These are phyloP conservation scores for Diplolepis rosae DNA, from an alignment of 2,888 invertebrate genomes.

Conservation along the genomic window DNA sequence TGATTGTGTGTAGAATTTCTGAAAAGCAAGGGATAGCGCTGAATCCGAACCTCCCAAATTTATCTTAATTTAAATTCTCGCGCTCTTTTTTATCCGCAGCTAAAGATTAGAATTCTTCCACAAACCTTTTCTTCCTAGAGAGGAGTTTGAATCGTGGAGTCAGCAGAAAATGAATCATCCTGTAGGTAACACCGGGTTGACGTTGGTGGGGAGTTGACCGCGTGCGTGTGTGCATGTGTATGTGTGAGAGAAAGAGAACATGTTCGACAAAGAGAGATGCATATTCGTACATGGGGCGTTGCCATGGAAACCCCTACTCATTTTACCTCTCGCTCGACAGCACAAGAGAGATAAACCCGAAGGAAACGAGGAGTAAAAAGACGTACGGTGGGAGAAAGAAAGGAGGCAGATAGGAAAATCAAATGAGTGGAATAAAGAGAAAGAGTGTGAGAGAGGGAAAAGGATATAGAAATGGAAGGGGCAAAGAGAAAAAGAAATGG, in stretches of 20 bases:
- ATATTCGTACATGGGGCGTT: slow-evolving; percentile 70
- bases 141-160: slow-evolving; percentile 44
- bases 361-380: slow-evolving; percentile 44
- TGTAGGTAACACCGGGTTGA: slow-evolving; percentile 44
- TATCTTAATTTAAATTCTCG: slow-evolving; percentile 8
- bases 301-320: slow-evolving; percentile 70
- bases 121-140: slow-evolving; percentile 30
- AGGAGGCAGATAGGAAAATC: slow-evolving; percentile 39
- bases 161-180: slow-evolving; percentile 61
- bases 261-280: slow-evolving; percentile 56
- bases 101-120: slow-evolving; percentile 7
- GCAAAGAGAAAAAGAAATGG: slow-evolving; percentile 33
- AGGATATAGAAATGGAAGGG: slow-evolving; percentile 40
- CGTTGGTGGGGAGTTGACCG: slow-evolving; percentile 26
- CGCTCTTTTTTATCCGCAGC: background rate
- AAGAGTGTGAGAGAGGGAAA: slow-evolving; percentile 41
- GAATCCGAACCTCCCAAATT: background rate
- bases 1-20: background rate
- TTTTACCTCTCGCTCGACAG: slow-evolving; percentile 56
- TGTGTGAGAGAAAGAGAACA: slow-evolving; percentile 48
- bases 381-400: slow-evolving; percentile 40
- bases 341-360: slow-evolving; percentile 41
- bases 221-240: slow-evolving; percentile 42
- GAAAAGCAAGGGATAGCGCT: background rate
- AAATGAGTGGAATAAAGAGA: slow-evolving; percentile 39